Evolutionary conservation across 2,888 invertebrate genomes (phyloP).

Genomic region (Xestia xanthographa): DNA sequence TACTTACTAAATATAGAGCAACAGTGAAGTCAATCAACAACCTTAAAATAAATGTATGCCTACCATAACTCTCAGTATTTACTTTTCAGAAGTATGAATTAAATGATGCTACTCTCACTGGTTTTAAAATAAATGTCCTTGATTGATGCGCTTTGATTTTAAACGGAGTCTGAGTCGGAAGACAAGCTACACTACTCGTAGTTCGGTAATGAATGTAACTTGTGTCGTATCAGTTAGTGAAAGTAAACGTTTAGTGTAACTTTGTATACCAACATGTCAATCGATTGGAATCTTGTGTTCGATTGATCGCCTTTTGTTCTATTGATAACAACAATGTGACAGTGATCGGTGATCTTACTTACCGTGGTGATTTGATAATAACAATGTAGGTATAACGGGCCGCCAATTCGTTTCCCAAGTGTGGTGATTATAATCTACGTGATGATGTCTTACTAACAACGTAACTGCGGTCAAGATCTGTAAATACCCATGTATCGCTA

Average conservation of each 20-base stretch:
- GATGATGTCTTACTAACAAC: neutral
- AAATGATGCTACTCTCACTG: neutral
- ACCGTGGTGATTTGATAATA: neutral
- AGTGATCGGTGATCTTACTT: neutral
- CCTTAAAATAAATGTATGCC: no score
- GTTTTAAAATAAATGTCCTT: slow-evolving; percentile 23
- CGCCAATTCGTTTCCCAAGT: neutral
- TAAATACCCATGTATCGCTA: neutral
- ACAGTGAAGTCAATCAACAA: no score
- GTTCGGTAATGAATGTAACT: neutral
- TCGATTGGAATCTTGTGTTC: no score
- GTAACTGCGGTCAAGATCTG: neutral
- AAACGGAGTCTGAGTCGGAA: neutral
- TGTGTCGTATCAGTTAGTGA: neutral
- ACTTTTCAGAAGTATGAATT: neutral
- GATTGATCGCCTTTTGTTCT: neutral
- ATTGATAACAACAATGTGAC: neutral
- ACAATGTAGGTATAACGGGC: neutral
- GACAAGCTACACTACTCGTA: neutral
- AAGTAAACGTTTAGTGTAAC: neutral
- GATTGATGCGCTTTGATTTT: neutral
- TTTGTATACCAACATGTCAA: neutral
- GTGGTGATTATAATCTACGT: neutral
- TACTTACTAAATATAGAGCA: no score
- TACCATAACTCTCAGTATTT: no score